These are phyloP conservation scores for Adelges cooleyi DNA, from an alignment of 1,140 invertebrate genomes.

Conservation along the genomic window DNA sequence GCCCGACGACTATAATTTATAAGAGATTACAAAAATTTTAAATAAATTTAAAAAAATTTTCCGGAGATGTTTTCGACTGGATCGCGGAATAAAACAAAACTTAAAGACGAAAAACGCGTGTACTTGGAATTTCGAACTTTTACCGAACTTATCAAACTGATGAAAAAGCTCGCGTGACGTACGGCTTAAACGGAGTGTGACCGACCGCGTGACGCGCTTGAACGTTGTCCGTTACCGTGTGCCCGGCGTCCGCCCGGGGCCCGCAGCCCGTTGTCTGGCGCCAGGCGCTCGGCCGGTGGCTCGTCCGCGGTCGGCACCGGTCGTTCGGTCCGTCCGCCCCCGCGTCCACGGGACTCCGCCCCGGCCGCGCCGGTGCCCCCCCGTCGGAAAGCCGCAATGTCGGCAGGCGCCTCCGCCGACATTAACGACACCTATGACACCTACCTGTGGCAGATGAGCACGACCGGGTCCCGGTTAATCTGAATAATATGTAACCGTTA, in stretches of 20 bases:
- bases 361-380: background rate
- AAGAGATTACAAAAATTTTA: too few species aligned
- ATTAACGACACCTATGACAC: constrained; percentile 17
- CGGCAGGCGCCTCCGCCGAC: constrained; percentile 13
- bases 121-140: too few species aligned
- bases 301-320: constrained; percentile 21
- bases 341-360: constrained; percentile 13
- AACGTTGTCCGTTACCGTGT: constrained; percentile 5
- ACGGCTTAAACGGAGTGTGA: background rate
- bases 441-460: background rate
- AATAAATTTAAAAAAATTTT: too few species aligned
- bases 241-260: background rate
- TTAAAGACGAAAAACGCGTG: too few species aligned
- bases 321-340: constrained; percentile 22
- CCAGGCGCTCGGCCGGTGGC: constrained; percentile 17
- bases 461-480: too few species aligned
- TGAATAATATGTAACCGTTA: too few species aligned
- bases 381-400: background rate
- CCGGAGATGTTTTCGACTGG: too few species aligned
- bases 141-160: too few species aligned
- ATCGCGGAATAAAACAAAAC: too few species aligned
- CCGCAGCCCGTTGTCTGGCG: constrained; percentile 1
- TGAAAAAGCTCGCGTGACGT: too few species aligned
- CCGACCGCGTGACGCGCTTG: background rate
- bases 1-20: background rate